These are phyloP conservation scores for Aphelinus certus DNA, from an alignment of 1,140 invertebrate genomes.

Conservation along the genomic window DNA sequence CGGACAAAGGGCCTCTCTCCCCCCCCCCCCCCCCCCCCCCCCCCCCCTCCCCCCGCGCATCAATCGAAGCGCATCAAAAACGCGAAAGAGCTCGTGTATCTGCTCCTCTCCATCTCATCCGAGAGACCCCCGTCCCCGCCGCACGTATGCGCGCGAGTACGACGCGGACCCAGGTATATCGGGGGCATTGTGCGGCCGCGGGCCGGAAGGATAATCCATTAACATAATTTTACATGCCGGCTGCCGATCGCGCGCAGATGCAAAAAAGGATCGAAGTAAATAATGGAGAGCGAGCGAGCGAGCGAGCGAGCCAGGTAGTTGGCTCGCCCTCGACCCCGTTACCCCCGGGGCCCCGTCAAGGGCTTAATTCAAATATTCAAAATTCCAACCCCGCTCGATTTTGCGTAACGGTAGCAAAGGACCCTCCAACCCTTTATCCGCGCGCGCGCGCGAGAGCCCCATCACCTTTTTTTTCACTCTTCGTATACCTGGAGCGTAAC, in stretches of 20 bases:
- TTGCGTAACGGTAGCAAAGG: slow-evolving; percentile 56
- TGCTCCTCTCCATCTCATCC: not conserved
- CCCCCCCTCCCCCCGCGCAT: not conserved
- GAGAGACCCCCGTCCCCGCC: not conserved
- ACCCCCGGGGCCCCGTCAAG: slow-evolving; percentile 37
- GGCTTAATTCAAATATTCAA: slow-evolving; percentile 67
- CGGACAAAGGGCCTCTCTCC: not conserved
- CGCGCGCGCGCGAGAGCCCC: not conserved
- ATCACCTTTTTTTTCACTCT: slow-evolving; percentile 21
- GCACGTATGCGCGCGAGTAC: not conserved
- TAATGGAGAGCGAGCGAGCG: slow-evolving; percentile 47
- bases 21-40: not conserved
- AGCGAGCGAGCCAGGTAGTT: not conserved
- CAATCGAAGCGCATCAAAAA: slow-evolving; percentile 9
- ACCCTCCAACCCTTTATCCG: slow-evolving; percentile 12
- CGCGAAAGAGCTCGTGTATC: slow-evolving; percentile 1
- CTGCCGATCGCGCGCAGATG: slow-evolving; percentile 55
- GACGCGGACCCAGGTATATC: slow-evolving; percentile 33
- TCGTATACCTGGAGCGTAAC: slow-evolving; percentile 19
- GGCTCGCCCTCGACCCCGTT: not conserved
- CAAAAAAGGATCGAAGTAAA: slow-evolving; percentile 62
- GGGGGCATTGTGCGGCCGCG: slow-evolving; percentile 7
- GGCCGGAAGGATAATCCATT: slow-evolving; percentile 65
- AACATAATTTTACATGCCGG: slow-evolving; percentile 65
- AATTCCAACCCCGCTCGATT: slow-evolving; percentile 48